Base-by-base conservation (phyloP, 92 coral and sea anemone genomes). In the Paragorgia papillata region DNA sequence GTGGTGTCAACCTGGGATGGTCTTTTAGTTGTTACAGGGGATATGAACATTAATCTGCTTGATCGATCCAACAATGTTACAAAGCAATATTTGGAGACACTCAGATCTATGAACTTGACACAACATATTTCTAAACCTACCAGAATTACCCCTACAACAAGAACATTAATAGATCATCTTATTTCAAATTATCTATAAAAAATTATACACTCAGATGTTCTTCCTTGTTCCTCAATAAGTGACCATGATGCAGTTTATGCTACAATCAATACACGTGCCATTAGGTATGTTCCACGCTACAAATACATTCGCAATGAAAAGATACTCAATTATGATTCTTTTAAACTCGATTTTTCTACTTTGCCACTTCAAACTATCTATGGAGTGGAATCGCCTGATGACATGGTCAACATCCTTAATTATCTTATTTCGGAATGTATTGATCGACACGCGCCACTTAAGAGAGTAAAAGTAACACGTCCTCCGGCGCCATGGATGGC, bases 401-500 rank as follows among this genome's bases (percentile, higher is more conserved):
- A 75, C 14, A 75, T 35, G 29, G 25, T 64, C 13, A 40, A 37
- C 27, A 15, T 15, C 9, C 58, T 83, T 12, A 80, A 76, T n/a
- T 29, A 61, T 44, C 83, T 84, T 26, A 56, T 84, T 10, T 71
- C 62, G 15, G 89, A 88, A 37, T 84, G 87, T 66, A 17, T 84
- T 27, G 84, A 84, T 40, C 76, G 85, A 37, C 92, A 85, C 60
- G 80, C 85, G 21, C 87, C 89, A 32, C 68, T 82, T 25, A 56
- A 60, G 29, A 50, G 75, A 59, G 85, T 70, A 1, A 84, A 80
- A 53, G 81, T 88, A 20, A 81, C 92, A 21, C 85, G 89, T 49
- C 92, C 86, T 1, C 87, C 89, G n/a, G 92, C 92, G 25, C 89
- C 89, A 5, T 88, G 85, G 87, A 50, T 83, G 63, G 69, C 46